phyloP scores from a whole-genome alignment of 2,797 vertebrate species.

The Synaphobranchus kaupii region DNA sequence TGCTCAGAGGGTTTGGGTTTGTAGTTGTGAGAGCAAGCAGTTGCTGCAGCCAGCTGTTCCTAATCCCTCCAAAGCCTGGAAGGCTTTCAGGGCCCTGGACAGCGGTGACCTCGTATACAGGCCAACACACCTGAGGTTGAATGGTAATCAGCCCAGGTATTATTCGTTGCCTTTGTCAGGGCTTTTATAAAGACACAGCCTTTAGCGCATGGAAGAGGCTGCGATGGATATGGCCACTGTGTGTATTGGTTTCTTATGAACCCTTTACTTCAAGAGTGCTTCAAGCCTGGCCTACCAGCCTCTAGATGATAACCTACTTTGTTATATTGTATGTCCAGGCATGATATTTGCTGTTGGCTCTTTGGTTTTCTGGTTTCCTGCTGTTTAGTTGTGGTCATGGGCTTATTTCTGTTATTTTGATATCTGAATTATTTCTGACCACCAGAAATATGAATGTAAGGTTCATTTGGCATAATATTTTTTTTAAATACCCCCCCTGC shows the following conservation, averaged over 20 bases:
- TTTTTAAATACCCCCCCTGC: too few species aligned
- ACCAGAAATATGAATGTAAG: neutral
- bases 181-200: slow-evolving; percentile 5
- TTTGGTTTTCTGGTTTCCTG: neutral
- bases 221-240: neutral
- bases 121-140: neutral
- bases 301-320: neutral
- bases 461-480: neutral
- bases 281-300: neutral
- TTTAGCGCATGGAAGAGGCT: neutral
- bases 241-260: neutral
- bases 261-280: neutral
- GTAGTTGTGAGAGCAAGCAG: neutral
- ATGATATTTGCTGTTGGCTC: neutral
- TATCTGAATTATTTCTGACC: neutral
- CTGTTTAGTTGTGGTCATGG: slow-evolving; percentile 1
- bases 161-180: neutral
- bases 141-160: neutral
- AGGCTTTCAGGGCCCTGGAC: neutral
- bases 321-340: neutral
- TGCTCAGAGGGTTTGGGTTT: neutral
- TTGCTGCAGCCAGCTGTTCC: neutral
- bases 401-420: neutral
- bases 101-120: neutral
- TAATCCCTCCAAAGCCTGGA: neutral